Percentiles rank a stretch among this genome's conserved stretches.
phyloP scores from a whole-genome alignment of 2,888 invertebrate genomes.

The Drosophila phalerata region DNA sequence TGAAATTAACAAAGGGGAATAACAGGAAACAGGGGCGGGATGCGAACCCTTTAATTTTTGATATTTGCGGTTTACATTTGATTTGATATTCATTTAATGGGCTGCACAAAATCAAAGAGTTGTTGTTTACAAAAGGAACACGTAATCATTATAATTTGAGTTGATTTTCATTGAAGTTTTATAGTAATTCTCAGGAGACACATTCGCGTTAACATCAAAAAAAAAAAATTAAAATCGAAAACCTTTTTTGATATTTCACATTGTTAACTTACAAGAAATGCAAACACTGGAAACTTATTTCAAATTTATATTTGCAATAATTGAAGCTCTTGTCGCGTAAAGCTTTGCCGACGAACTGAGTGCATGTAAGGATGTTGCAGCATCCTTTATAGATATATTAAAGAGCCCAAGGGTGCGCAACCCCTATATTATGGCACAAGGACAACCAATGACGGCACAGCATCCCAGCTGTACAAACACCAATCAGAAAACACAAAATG shows the following conservation, averaged over 20 bases:
- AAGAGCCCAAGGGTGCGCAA: constrained; percentile 9
- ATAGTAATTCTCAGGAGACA: neutral
- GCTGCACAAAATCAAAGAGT: constrained; percentile 17
- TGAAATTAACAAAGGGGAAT: neutral
- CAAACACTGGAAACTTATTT: constrained; percentile 20
- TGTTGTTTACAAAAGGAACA: neutral
- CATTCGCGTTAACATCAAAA: constrained; percentile 18
- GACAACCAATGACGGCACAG: constrained; percentile 49
- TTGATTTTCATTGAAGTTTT: neutral
- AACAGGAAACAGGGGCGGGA: neutral
- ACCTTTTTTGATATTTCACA: neutral
- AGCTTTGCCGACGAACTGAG: constrained; percentile 66
- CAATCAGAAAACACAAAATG: constrained; percentile 67
- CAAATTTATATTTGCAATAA: constrained; percentile 4
- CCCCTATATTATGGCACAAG: constrained; percentile 31
- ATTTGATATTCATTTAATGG: constrained; percentile 49
- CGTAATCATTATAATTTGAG: neutral
- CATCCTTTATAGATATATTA: constrained; percentile 75
- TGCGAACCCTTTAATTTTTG: constrained; percentile 43
- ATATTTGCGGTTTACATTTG: constrained; percentile 39
- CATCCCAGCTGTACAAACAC: constrained; percentile 15
- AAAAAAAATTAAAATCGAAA: neutral
- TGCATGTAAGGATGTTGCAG: constrained; percentile 51
- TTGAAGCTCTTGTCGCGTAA: constrained; percentile 36
- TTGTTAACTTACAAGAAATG: constrained; percentile 44